Evolutionary conservation across 1,140 invertebrate genomes (phyloP).

Genomic region (Lutraria rhynchaena): DNA sequence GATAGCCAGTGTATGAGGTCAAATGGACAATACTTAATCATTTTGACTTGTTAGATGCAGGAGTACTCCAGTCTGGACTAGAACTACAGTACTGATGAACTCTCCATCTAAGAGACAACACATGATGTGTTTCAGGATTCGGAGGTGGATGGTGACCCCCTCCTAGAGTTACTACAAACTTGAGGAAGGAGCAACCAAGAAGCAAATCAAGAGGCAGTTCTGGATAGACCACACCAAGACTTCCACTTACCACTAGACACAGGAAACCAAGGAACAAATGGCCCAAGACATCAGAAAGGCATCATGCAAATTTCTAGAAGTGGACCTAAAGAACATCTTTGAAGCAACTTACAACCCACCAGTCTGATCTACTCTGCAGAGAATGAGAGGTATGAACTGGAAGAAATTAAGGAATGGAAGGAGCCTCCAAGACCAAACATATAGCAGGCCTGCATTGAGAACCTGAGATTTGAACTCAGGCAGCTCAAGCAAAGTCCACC

Average conservation of each 20-base stretch:
- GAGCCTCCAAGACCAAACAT: conserved; percentile 3
- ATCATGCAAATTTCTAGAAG: neutral
- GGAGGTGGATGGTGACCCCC: neutral
- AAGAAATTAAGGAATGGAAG: neutral
- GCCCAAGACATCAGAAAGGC: too few relatives aligned
- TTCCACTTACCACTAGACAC: too few relatives aligned
- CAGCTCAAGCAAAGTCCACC: neutral
- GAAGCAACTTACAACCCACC: neutral
- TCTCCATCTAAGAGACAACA: neutral
- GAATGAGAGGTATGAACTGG: neutral
- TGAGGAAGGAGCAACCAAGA: neutral
- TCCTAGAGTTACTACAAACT: neutral
- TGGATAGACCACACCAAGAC: too few relatives aligned
- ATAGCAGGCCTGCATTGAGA: conserved; percentile 20
- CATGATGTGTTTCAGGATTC: neutral
- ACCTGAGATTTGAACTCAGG: neutral
- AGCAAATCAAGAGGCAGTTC: neutral
- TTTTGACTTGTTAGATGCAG: conserved; percentile 4
- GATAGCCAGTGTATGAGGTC: neutral
- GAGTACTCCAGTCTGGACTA: conserved; percentile 22
- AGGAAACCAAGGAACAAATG: neutral
- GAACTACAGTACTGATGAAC: conserved; percentile 11
- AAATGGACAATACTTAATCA: neutral
- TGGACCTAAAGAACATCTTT: neutral
- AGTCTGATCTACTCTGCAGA: neutral